A percentile compares a stretch with the other conserved stretches of the same genome.
Conservation (phyloP, 2,797 vertebrate species). For the Tragopan temminckii region DNA sequence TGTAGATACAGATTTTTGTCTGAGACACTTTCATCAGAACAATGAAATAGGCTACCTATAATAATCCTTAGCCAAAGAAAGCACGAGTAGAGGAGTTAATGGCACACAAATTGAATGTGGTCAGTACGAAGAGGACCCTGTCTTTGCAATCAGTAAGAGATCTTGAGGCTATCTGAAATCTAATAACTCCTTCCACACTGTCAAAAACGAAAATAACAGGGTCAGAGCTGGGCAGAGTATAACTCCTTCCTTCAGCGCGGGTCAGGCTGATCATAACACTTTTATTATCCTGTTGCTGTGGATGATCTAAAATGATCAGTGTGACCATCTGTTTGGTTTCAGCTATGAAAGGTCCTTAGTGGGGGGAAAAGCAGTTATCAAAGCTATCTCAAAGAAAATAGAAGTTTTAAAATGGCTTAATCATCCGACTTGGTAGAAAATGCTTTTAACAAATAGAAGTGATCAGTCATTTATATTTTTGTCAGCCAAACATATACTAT, state of each 20-base stretch:
- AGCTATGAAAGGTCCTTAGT: slow-evolving; percentile 16
- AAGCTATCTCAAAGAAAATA: slow-evolving; percentile 30
- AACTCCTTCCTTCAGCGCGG: slow-evolving; percentile 5
- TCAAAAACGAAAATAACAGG: slow-evolving; percentile 37
- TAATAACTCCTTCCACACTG: slow-evolving; percentile 54
- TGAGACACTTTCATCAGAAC: not conserved
- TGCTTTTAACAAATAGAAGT: slow-evolving; percentile 19
- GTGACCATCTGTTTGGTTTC: slow-evolving; percentile 35
- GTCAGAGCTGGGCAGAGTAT: slow-evolving; percentile 18
- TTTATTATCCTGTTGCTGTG: slow-evolving; percentile 43
- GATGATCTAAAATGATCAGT: slow-evolving; percentile 50
- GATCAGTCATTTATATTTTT: slow-evolving; percentile 53
- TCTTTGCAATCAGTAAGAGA: slow-evolving; percentile 55
- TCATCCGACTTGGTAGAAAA: slow-evolving; percentile 26
- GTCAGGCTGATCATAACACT: slow-evolving; percentile 28
- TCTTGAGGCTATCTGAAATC: slow-evolving; percentile 54
- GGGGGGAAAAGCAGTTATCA: not conserved
- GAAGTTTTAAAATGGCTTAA: slow-evolving; percentile 13
- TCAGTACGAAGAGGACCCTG: slow-evolving; percentile 36
- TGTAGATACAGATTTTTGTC: not conserved
- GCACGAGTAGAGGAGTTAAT: slow-evolving; percentile 7
- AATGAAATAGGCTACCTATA: slow-evolving; percentile 1
- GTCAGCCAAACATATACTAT: not conserved
- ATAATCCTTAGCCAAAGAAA: slow-evolving; percentile 30
- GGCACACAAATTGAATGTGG: not conserved